Evolutionary conservation across 2,888 invertebrate genomes (phyloP).

Genomic region (Eubasilissa splendida): DNA sequence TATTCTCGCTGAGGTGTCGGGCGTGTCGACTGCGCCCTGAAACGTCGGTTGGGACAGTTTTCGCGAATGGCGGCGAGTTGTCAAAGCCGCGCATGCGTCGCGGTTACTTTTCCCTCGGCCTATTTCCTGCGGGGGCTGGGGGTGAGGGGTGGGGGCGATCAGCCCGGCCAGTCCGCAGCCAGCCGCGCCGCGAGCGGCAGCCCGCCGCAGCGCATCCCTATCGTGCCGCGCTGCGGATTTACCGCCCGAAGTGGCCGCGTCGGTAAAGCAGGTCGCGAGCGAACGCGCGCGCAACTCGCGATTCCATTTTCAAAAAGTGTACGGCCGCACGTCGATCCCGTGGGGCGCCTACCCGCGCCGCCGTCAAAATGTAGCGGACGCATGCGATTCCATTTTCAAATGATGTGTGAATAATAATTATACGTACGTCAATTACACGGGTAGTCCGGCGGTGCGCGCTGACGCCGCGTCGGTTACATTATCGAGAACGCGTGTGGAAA

Average conservation of each 20-base stretch:
- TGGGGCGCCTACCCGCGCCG: neutral
- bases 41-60: constrained; percentile 21
- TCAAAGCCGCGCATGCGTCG: neutral
- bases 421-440: neutral
- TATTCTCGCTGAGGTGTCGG: too few relatives aligned
- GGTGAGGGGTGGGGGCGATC: constrained; percentile 61
- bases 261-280: constrained; percentile 48
- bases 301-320: constrained; percentile 36
- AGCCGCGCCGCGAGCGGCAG: constrained; percentile 64
- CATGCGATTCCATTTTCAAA: neutral
- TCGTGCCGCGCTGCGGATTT: constrained; percentile 46
- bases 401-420: neutral
- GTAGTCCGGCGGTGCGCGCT: neutral
- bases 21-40: neutral
- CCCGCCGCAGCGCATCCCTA: constrained; percentile 60
- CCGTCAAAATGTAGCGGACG: constrained; percentile 1
- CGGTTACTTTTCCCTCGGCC: constrained; percentile 41
- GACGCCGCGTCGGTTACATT: constrained; percentile 21
- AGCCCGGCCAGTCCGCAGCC: constrained; percentile 64
- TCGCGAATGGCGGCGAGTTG: neutral
- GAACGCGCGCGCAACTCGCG: constrained; percentile 44
- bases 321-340: constrained; percentile 4
- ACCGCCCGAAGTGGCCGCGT: constrained; percentile 36
- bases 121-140: constrained; percentile 59
- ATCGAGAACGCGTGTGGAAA: constrained; percentile 26